These are phyloP conservation scores for Campoplex capitator DNA, from an alignment of 2,888 invertebrate species.

Conservation along the genomic window DNA sequence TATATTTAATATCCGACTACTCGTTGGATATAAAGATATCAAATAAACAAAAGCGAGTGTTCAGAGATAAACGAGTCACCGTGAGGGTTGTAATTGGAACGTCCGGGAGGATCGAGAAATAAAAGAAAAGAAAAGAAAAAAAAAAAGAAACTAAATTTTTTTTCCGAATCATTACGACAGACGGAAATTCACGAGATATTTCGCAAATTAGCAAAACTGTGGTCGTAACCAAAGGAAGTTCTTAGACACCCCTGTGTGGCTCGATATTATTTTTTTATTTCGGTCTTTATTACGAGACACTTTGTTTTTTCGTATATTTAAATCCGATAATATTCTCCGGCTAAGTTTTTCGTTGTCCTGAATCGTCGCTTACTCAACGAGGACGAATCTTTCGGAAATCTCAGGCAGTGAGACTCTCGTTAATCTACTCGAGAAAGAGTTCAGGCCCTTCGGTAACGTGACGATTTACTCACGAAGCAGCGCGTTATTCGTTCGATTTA, in stretches of 20 bases:
- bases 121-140: background rate
- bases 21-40: conserved; percentile 20
- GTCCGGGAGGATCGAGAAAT: conserved; percentile 26
- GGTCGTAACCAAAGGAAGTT: conserved; percentile 64
- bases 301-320: conserved; percentile 7
- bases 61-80: conserved; percentile 29
- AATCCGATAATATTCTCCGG: conserved; percentile 32
- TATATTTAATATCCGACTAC: conserved; percentile 28
- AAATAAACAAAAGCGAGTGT: conserved; percentile 55
- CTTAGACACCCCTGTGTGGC: conserved; percentile 62
- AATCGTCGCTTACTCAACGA: conserved; percentile 39
- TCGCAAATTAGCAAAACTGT: conserved; percentile 51
- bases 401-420: conserved; percentile 69
- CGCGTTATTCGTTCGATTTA: background rate
- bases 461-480: conserved; percentile 58
- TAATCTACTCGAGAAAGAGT: conserved; percentile 50
- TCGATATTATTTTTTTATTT: conserved; percentile 30
- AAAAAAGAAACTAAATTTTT: background rate
- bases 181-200: conserved; percentile 40
- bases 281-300: background rate
- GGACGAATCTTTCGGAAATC: conserved; percentile 10
- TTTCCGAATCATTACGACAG: conserved; percentile 43
- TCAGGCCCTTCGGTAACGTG: conserved; percentile 55
- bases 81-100: conserved; percentile 66
- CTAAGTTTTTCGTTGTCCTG: conserved; percentile 66